These are phyloP conservation scores for Montipora cactus DNA, from an alignment of 64 coral and sea anemone species.

Conservation along the genomic window DNA sequence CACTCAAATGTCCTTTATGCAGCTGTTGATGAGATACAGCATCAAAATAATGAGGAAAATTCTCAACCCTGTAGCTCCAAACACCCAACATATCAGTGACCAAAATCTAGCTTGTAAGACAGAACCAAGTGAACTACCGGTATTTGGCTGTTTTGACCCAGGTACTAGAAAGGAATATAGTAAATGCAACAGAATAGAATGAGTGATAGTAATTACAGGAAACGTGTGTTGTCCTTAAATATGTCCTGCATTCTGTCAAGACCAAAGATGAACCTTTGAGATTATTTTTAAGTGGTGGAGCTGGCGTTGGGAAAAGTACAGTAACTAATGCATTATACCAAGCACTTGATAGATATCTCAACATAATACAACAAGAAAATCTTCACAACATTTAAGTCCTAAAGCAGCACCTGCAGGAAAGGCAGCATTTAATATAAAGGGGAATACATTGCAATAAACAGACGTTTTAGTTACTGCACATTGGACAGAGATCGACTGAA, in stretches of 20 bases:
- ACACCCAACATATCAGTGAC: slow-evolving; percentile 58
- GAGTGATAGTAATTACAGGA: slow-evolving; percentile 1
- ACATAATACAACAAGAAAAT: slow-evolving; percentile 17
- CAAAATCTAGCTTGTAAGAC: slow-evolving; percentile 24
- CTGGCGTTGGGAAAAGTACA: slow-evolving; percentile 45
- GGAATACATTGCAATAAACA: slow-evolving; percentile 16
- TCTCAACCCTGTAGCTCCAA: slow-evolving; percentile 2
- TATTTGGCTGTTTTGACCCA: slow-evolving; percentile 58
- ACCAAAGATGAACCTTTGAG: slow-evolving; percentile 29
- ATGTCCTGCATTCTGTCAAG: slow-evolving; percentile 51
- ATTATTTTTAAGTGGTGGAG: slow-evolving; percentile 43
- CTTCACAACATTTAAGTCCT: slow-evolving; percentile 22
- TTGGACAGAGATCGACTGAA: slow-evolving; percentile 55
- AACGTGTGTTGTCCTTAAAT: slow-evolving; percentile 22
- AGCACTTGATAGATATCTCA: slow-evolving; percentile 44
- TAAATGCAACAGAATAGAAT: slow-evolving; percentile 4
- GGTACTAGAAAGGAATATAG: slow-evolving; percentile 23
- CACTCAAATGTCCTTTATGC: too few relatives aligned
- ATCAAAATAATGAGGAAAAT: too few relatives aligned
- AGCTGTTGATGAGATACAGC: too few relatives aligned
- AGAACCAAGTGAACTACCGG: slow-evolving; percentile 26
- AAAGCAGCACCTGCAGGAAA: slow-evolving; percentile 44
- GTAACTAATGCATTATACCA: slow-evolving; percentile 48
- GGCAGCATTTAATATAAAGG: slow-evolving; percentile 52
- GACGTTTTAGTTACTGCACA: slow-evolving; percentile 35